Evolutionary conservation across 2,113 vertebrate species (phyloP), one percentile per base, ranked within the genome.

Genomic region (Festucalex cinctus): DNA sequence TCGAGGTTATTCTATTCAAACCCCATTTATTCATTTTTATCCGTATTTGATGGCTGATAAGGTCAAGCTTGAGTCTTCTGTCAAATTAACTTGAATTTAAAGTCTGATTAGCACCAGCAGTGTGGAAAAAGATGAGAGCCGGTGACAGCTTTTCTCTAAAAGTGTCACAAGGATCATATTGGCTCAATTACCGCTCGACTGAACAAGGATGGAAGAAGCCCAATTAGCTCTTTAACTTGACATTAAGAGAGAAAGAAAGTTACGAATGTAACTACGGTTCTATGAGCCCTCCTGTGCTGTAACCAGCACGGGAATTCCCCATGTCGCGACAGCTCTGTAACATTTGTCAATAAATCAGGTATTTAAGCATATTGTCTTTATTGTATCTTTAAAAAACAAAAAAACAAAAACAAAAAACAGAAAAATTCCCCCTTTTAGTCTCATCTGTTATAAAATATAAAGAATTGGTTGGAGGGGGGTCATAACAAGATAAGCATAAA

Each of bases 131-230:
- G 67, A 81, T 53, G 75, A 8, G 28, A 62, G 61, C 49, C 53
- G 69, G 43, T 53, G 74, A 79, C 75, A 81, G 73, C 20, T 64
- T 69, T 62, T 68, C 49, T 68, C 63, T 65, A 32, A 53, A 81
- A 64, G 36, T 79, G 73, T 54, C 76, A 65, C 37, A 37, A 35
- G 46, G 66, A 73, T 76, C 71, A 70, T 7, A 6, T 69, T 35
- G 75, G 65, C 72, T 82, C 82, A 85, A 82, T 90, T 90, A 86
- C 78, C 36, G 28, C 57, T 73, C 70, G 69, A n/a, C 46, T 69
- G 73, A 69, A 80, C 69, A 68, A 32, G 13, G 76, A 69, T 48
- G 58, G 37, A 66, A 65, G 20, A 73, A 69, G 16, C 60, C 81
- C 70, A 78, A 83, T 84, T 85, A 81, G 65, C 12, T 19, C 43